phyloP scores from a whole-genome alignment of 2,888 invertebrate genomes.

The Morpho deidamia region DNA sequence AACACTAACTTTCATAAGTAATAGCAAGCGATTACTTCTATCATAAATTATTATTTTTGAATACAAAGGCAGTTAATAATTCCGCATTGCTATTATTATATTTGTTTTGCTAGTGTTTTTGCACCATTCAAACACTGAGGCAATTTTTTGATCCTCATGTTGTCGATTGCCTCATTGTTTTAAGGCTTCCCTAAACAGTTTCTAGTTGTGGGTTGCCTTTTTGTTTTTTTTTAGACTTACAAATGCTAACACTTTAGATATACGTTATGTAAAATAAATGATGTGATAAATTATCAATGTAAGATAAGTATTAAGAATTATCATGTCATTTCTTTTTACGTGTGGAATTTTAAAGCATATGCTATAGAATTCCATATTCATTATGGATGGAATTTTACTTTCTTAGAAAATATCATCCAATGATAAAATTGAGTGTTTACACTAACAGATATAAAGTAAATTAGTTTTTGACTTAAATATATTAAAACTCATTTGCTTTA shows the following conservation, averaged over 20 bases:
- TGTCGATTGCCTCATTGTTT: conserved; percentile 34
- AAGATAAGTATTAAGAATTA: conserved; percentile 4
- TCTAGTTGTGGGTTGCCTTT: conserved; percentile 41
- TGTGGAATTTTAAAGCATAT: conserved; percentile 27
- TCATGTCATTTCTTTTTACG: conserved; percentile 22
- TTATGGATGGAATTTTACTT: conserved; percentile 25
- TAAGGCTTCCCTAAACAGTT: conserved; percentile 39
- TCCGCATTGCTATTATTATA: conserved; percentile 21
- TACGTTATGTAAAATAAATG: conserved; percentile 17
- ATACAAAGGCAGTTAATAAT: neutral
- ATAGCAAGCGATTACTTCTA: conserved; percentile 8
- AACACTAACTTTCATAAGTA: conserved; percentile 34
- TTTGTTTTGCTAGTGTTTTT: conserved; percentile 31
- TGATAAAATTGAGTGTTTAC: conserved; percentile 54
- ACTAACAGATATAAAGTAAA: conserved; percentile 47
- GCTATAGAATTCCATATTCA: conserved; percentile 27
- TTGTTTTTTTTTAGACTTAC: conserved; percentile 26
- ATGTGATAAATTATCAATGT: neutral
- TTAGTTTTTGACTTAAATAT: conserved; percentile 18
- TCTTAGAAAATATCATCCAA: conserved; percentile 33
- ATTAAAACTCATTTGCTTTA: conserved; percentile 25
- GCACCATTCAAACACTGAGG: conserved; percentile 30
- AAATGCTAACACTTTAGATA: conserved; percentile 45
- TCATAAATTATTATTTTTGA: too few relatives aligned
- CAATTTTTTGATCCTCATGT: conserved; percentile 2